Evolutionary conservation across 2,113 vertebrate species (phyloP), one percentile per base, ranked within the genome.

Genomic region (Hippoglossus stenolepis): DNA sequence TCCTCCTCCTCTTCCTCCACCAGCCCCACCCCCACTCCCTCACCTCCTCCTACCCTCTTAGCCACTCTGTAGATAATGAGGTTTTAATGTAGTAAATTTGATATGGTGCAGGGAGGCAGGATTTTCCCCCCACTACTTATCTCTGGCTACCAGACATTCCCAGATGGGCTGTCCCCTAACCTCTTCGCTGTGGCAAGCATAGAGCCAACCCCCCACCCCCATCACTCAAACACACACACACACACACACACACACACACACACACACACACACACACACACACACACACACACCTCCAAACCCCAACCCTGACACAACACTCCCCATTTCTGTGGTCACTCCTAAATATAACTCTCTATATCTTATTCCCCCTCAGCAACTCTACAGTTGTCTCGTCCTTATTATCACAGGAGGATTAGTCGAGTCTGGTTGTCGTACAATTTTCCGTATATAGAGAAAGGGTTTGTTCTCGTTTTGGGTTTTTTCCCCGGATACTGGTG

Each of bases 1-100:
- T 60, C 26, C 60, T 63, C 62, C 64, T 62, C 69, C 73, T 70
- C 2, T 56, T 60, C 26, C 60, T 63, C 62, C 64, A 62, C 65
- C 73, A 11, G 21, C 60, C 28, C 23, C 23, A 20, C 58, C 58
- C 75, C 71, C 40, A 17, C 51, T 69, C 67, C 60, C 45, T 59
- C 49, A 21, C 58, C 62, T 75, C 72, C 43, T 38, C 63, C 65
- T 47, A 26, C 69, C 62, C 59, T 53, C 69, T 10, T 43, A 77
- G 70, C 58, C 56, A 65, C 84, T 86, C 74, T 80, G 74, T 72
- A 86, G 81, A 91, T 93, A 91, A 93, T 88, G 82, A 91, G 84
- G 87, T 87, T 90, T 91, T 90, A 92, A 93, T 90, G 86, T 83
- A 89, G 85, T 83, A 90, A 86, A 91, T 91, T 87, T 89, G 84